Conservation (phyloP, 2,888 invertebrate species). For the Patella depressa region DNA sequence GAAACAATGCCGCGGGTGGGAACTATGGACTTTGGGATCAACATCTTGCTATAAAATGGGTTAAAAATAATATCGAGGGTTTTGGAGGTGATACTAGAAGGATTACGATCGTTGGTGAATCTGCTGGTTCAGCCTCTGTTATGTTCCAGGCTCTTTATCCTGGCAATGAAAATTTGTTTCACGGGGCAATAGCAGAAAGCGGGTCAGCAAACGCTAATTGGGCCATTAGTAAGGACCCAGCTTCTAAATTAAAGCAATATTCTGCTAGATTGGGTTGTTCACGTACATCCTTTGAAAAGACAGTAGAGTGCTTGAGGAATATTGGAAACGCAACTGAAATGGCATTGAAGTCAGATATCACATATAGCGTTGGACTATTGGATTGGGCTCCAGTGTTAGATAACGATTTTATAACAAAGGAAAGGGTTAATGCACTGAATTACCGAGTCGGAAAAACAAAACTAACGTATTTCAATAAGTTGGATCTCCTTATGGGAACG, state of each 20-base stretch:
- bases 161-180: slow-evolving; percentile 46
- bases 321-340: neutral
- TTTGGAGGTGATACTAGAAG: slow-evolving; percentile 46
- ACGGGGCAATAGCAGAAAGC: slow-evolving; percentile 48
- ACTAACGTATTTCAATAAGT: neutral
- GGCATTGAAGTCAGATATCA: no score
- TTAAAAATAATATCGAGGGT: slow-evolving; percentile 45
- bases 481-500: neutral
- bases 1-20: slow-evolving; percentile 44
- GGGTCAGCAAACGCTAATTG: slow-evolving; percentile 35
- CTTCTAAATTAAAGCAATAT: neutral
- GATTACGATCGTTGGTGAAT: slow-evolving; percentile 54
- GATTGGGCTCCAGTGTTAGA: neutral
- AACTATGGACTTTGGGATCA: slow-evolving; percentile 59
- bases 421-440: neutral
- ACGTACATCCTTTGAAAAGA: neutral
- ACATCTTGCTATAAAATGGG: slow-evolving; percentile 49
- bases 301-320: neutral
- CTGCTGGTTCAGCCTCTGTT: slow-evolving; percentile 49
- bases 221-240: neutral
- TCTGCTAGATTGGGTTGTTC: neutral
- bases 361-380: neutral
- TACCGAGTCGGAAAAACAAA: neutral
- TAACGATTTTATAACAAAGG: neutral
- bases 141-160: slow-evolving; percentile 44